Conservation (phyloP, 2,797 vertebrate species). For the Vultur gryphus region DNA sequence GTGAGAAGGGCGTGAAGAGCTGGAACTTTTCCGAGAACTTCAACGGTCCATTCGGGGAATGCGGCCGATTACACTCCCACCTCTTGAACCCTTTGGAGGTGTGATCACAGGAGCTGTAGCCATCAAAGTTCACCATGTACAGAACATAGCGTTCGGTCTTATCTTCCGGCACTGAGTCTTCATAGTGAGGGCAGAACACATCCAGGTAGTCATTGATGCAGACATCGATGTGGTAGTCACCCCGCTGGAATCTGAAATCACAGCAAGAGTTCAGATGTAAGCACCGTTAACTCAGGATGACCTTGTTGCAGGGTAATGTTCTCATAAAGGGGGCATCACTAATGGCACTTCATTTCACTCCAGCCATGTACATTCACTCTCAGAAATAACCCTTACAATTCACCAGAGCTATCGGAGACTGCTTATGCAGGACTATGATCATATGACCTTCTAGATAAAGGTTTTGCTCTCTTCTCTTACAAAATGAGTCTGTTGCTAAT, state of each 20-base stretch:
- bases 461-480: neutral
- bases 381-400: neutral
- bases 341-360: neutral
- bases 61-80: slow-evolving; percentile 97
- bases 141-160: slow-evolving; percentile 93
- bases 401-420: neutral
- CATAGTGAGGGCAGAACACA: slow-evolving; percentile 97
- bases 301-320: neutral
- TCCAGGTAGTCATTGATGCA: slow-evolving; percentile 99
- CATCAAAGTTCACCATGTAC: slow-evolving; percentile 99
- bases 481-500: neutral
- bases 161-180: slow-evolving; percentile 91
- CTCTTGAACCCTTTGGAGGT: slow-evolving; percentile 97
- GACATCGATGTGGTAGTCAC: slow-evolving; percentile 96
- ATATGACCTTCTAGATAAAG: neutral
- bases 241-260: slow-evolving; percentile 86
- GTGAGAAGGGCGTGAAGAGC: slow-evolving; percentile 96
- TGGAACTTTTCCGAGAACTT: slow-evolving; percentile 99
- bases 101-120: slow-evolving; percentile 97
- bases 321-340: neutral
- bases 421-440: neutral
- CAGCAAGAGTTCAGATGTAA: neutral
- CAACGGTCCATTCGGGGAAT: slow-evolving; percentile 92
- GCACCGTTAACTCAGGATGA: neutral
- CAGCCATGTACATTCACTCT: neutral